Percentiles rank a stretch among this genome's conserved stretches.
phyloP scores from a whole-genome alignment of 2,113 vertebrate genomes.

The Tragulus kanchil region DNA sequence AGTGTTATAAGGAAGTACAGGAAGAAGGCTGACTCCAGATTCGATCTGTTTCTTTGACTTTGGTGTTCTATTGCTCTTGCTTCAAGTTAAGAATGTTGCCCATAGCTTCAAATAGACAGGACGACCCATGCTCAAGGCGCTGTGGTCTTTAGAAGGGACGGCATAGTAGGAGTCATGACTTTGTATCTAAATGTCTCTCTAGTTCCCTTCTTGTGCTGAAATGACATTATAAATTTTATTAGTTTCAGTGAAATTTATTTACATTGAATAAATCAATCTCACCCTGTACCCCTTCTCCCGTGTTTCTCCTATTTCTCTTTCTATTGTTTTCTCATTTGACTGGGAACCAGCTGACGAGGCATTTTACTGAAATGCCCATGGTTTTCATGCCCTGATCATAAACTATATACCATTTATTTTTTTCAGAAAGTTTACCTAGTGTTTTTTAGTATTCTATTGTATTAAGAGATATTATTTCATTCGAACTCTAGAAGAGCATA shows the following conservation, averaged over 20 bases:
- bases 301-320: neutral
- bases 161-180: neutral
- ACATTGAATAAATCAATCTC: slow-evolving; percentile 5
- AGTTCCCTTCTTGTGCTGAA: slow-evolving; percentile 33
- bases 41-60: neutral
- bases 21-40: neutral
- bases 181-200: slow-evolving; percentile 1
- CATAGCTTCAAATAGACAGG: neutral
- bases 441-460: slow-evolving; percentile 5
- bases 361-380: neutral
- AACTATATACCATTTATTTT: neutral
- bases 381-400: neutral
- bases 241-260: slow-evolving; percentile 63
- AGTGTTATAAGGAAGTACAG: fast-evolving
- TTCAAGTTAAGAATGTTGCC: neutral
- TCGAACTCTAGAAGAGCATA: neutral
- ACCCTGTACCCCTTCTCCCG: neutral
- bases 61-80: neutral
- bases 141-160: slow-evolving; percentile 45
- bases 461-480: neutral
- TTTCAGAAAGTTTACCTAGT: neutral
- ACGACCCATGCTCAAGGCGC: neutral
- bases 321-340: neutral
- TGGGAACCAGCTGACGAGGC: neutral
- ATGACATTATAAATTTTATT: slow-evolving; percentile 49